Percentiles rank a stretch among this genome's conserved stretches.
Evolutionary conservation across 2,797 vertebrate genomes (phyloP).

Genomic region (Paedocypris micromegethes): DNA sequence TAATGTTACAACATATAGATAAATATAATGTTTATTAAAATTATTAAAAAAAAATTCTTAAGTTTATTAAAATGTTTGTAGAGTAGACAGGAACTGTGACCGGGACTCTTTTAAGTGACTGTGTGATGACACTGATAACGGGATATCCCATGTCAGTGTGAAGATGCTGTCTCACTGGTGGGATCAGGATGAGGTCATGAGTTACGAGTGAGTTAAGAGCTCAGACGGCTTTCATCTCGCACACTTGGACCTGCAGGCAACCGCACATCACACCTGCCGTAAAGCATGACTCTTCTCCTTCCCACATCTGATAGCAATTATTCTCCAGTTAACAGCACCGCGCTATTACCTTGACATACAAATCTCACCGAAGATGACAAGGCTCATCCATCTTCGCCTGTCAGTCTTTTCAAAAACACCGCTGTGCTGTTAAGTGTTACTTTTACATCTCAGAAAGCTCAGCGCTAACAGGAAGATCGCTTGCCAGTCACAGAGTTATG

Average conservation of each 20-base stretch:
- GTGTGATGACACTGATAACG: neutral
- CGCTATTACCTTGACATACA: conserved; percentile 50
- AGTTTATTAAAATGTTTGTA: no score
- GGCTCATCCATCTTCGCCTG: conserved; percentile 64
- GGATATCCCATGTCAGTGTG: conserved; percentile 5
- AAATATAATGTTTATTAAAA: no score
- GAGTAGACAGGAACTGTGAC: no score
- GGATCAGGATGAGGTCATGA: conserved; percentile 20
- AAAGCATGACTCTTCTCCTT: conserved; percentile 26
- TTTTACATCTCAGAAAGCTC: conserved; percentile 30
- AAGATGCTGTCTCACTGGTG: conserved; percentile 7
- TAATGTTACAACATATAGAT: no score
- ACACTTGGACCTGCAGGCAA: conserved; percentile 13
- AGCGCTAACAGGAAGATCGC: conserved; percentile 20
- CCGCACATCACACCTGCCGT: conserved; percentile 52
- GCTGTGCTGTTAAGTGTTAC: conserved; percentile 20
- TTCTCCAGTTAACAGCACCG: conserved; percentile 42
- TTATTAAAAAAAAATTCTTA: no score
- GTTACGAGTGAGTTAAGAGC: conserved; percentile 22
- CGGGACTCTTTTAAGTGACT: no score
- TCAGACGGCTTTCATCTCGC: conserved; percentile 22
- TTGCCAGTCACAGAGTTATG: neutral
- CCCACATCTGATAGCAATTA: conserved; percentile 59
- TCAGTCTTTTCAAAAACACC: conserved; percentile 31
- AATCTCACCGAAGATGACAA: conserved; percentile 57